phyloP scores from a whole-genome alignment of 2,888 invertebrate genomes.

The Toxonevra muliebris region DNA sequence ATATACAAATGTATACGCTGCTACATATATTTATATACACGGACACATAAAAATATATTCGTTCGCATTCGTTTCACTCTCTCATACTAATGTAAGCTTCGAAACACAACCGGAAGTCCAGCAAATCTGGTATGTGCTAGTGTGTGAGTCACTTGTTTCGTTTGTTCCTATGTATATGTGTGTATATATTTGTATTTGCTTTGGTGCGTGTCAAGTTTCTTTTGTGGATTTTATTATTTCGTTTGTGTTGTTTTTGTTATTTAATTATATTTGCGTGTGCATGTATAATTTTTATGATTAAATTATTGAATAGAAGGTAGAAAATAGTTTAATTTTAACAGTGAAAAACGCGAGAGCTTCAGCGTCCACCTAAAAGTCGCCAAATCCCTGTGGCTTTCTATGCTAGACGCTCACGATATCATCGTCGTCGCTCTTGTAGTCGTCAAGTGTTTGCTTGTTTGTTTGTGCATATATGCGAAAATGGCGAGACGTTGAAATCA shows the following conservation, averaged over 20 bases:
- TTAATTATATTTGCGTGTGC: constrained; percentile 61
- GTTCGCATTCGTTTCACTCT: not conserved
- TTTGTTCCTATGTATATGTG: not conserved
- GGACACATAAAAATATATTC: not conserved
- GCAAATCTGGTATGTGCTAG: constrained; percentile 22
- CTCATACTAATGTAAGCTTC: too few species aligned
- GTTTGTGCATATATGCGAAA: constrained; percentile 10
- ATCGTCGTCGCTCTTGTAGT: not conserved
- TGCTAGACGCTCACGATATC: not conserved
- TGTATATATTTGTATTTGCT: not conserved
- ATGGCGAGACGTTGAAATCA: constrained; percentile 26
- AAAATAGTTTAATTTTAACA: not conserved
- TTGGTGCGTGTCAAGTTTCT: not conserved
- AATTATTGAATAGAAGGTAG: constrained; percentile 18
- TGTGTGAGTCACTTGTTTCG: constrained; percentile 19
- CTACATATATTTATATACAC: not conserved
- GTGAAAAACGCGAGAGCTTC: not conserved
- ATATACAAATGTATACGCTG: not conserved
- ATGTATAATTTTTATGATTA: constrained; percentile 41
- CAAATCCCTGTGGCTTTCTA: too few species aligned
- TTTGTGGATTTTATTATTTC: constrained; percentile 12
- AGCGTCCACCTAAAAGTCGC: constrained; percentile 3
- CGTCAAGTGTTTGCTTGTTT: not conserved
- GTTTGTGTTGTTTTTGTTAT: constrained; percentile 32
- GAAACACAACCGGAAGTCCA: constrained; percentile 39